phyloP scores from a whole-genome alignment of 2,888 invertebrate species.

The Gisinianus flammeolus region DNA sequence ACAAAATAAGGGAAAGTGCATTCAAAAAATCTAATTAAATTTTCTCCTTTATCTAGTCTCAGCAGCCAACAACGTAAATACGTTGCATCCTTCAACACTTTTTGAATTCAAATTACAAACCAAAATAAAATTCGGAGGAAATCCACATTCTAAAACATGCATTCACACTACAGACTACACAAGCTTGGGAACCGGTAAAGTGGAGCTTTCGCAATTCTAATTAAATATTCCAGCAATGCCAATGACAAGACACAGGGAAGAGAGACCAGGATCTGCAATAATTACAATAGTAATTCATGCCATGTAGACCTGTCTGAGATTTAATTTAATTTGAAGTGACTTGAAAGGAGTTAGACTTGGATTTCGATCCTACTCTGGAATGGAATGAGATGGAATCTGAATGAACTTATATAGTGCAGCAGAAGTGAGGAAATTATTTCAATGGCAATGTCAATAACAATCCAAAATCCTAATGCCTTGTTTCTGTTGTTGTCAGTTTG shows the following conservation, averaged over 20 bases:
- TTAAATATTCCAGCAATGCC: background rate
- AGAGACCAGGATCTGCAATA: background rate
- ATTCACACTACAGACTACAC: background rate
- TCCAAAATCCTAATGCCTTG: background rate
- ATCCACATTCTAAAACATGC: too few relatives aligned
- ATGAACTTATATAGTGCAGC: background rate
- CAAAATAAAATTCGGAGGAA: too few relatives aligned
- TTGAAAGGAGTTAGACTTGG: background rate
- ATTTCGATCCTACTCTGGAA: background rate
- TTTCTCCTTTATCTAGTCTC: too few relatives aligned
- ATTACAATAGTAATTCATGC: conserved; percentile 8
- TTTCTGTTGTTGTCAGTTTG: background rate
- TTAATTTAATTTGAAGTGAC: background rate
- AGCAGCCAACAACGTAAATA: background rate
- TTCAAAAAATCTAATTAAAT: background rate
- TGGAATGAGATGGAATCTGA: background rate
- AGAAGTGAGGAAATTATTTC: background rate
- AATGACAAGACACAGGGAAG: background rate
- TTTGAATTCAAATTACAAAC: too few relatives aligned
- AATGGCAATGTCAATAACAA: background rate
- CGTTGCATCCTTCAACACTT: background rate
- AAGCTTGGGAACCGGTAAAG: too few relatives aligned
- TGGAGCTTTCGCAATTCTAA: background rate
- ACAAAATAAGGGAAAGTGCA: too few relatives aligned
- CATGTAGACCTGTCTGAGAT: background rate